Percentiles rank a stretch among this genome's conserved stretches.
Conservation (phyloP, 2,113 vertebrate genomes). For the Macrotis lagotis region DNA sequence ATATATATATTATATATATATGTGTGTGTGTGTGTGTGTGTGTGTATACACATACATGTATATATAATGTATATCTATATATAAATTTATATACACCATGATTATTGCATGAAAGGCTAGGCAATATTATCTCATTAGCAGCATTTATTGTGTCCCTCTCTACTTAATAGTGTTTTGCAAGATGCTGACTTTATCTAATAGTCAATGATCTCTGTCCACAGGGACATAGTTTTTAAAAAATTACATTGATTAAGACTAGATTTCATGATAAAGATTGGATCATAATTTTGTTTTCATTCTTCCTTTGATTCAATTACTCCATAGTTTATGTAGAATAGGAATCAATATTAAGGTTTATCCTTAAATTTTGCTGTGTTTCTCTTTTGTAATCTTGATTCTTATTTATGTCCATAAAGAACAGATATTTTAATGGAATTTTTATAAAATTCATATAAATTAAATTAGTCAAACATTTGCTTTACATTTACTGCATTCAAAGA, state of each 20-base stretch:
- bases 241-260: background rate
- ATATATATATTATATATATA: background rate
- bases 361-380: background rate
- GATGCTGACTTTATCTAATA: background rate
- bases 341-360: background rate
- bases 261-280: background rate
- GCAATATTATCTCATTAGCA: background rate
- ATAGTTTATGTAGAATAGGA: background rate
- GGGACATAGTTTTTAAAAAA: background rate
- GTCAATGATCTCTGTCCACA: background rate
- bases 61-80: slow-evolving; percentile 6
- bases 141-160: background rate
- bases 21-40: no score
- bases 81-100: background rate
- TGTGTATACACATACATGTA: no score
- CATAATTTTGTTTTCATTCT: background rate
- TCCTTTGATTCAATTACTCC: background rate
- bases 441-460: background rate
- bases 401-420: background rate
- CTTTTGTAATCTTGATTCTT: slow-evolving; percentile 12
- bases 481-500: background rate
- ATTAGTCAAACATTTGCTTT: background rate
- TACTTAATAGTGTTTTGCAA: background rate
- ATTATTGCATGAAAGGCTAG: slow-evolving; percentile 1
- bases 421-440: slow-evolving; percentile 21